Conservation (phyloP, 2,888 invertebrate genomes). For the Agrochola lota region DNA sequence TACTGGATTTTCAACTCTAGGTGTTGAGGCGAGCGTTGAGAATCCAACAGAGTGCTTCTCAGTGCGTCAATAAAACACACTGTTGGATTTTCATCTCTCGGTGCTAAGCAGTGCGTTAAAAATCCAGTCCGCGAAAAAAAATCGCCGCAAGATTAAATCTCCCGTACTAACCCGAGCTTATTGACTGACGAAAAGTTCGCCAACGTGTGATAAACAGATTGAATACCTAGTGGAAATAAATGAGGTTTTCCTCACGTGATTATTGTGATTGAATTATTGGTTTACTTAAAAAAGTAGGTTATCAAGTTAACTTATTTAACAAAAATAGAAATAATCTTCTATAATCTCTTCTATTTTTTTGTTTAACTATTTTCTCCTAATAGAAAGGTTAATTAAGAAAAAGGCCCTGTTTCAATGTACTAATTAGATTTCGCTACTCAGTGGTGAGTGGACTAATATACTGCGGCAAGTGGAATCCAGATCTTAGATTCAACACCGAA, state of each 20-base stretch:
- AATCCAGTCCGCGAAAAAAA: too few relatives aligned
- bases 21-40: too few relatives aligned
- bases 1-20: too few relatives aligned
- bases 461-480: neutral
- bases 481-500: neutral
- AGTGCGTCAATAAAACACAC: too few relatives aligned
- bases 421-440: neutral
- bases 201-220: constrained; percentile 15
- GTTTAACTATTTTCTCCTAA: neutral
- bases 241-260: neutral
- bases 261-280: neutral
- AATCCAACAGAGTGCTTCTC: too few relatives aligned
- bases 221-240: constrained; percentile 21
- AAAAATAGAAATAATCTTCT: too few relatives aligned
- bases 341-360: too few relatives aligned
- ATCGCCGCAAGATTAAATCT: too few relatives aligned
- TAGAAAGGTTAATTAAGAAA: neutral
- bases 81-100: too few relatives aligned
- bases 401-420: neutral
- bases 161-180: too few relatives aligned
- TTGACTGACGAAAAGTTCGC: constrained; percentile 17
- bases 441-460: neutral
- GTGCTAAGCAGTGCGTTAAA: too few relatives aligned
- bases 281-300: neutral
- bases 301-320: neutral